Evolutionary conservation across 2,797 vertebrate species (phyloP).

Genomic region (Poecilia gillii): DNA sequence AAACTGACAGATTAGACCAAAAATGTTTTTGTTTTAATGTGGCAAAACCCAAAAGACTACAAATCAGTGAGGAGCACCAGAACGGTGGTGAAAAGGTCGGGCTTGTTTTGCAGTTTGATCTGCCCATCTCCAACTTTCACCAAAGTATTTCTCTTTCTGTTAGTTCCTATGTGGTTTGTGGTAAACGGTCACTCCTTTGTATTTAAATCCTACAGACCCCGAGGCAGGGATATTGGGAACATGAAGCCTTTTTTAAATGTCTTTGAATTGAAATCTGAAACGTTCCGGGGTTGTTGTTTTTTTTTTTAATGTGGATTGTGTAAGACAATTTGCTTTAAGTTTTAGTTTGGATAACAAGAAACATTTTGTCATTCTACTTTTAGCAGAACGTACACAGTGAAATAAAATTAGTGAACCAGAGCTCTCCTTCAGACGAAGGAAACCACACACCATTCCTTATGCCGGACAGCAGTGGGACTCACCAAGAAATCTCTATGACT

Average conservation of each 20-base stretch:
- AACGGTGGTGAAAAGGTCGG: background rate
- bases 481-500: background rate
- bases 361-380: background rate
- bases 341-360: background rate
- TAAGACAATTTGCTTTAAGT: background rate
- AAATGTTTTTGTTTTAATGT: background rate
- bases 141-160: background rate
- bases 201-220: background rate
- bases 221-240: background rate
- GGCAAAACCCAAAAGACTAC: background rate
- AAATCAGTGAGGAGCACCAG: background rate
- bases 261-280: background rate
- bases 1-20: no score
- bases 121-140: background rate
- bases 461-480: background rate
- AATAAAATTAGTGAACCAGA: background rate
- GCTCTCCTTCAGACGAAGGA: background rate
- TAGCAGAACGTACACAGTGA: background rate
- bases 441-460: background rate
- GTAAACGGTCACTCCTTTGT: background rate
- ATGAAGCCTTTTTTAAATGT: background rate
- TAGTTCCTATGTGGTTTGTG: background rate
- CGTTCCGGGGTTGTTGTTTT: no score
- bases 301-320: background rate
- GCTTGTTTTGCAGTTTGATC: background rate